Base-by-base conservation (phyloP, 2,113 vertebrate genomes). In the Pelusios castaneus region DNA sequence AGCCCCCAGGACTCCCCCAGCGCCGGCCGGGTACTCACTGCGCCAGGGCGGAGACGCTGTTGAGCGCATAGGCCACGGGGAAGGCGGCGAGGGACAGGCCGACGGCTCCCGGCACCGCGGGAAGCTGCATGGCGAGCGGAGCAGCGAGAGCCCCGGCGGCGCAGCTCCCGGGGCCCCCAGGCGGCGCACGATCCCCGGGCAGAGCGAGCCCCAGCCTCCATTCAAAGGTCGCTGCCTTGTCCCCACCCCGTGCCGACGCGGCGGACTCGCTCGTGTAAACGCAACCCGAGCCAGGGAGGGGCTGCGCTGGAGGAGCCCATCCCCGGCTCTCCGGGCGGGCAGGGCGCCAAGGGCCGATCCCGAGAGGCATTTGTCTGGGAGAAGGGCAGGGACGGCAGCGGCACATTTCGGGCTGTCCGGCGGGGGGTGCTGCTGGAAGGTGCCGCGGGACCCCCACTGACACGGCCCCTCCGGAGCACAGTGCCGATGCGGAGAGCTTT, bases 21-120 rank as follows among this genome's bases (percentile, higher is more conserved):
- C n/a, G n/a, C n/a, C n/a, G n/a, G n/a, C n/a, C n/a, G n/a, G n/a
- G n/a, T 27, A 99, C 99, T 99, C 97, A 99, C 99, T 98, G 98
- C 93, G 98, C 98, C 91, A 98, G 89, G 87, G 94, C 93, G 3
- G 98, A 97, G 24, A 94, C 87, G 5, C 91, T 94, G 92, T 98
- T 99, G 98, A 99, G 97, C 75, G 92, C 95, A 45, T 98, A 98
- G 94, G 98, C 98, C 77, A 99, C 49, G 7, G 98, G 98, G 41
- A 99, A 95, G 67, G 99, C 98, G 6, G 97, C 96, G 79, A 99
- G 97, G 6, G 99, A 99, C 90, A 99, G 97, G 12, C 98, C 91
- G 84, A 98, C 98, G 11, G 97, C 97, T 14, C 98, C 96, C 43
- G 95, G 98, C 85, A 97, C 97, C n/a, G 98, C 97, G 1, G 98